These are phyloP conservation scores for Turdus rufiventris DNA, from an alignment of 2,113 vertebrate species.

Conservation along the genomic window DNA sequence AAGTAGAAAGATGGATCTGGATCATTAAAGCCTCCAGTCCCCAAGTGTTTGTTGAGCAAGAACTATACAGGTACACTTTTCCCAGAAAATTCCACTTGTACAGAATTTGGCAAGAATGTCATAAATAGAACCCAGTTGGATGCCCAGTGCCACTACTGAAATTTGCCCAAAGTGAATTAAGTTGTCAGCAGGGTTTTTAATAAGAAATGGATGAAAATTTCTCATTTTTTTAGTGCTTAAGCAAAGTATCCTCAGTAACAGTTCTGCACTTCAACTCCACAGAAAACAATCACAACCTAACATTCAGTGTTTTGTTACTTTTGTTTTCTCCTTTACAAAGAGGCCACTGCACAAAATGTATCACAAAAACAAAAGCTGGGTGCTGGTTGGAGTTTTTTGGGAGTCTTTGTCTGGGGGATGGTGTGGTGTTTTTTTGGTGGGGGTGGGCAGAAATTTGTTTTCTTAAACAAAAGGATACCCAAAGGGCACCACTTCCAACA, in stretches of 20 bases:
- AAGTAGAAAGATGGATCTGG: background rate
- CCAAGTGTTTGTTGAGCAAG: background rate
- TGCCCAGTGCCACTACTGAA: background rate
- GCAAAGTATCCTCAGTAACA: background rate
- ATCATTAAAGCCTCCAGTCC: background rate
- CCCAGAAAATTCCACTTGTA: background rate
- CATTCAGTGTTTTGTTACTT: rapidly evolving
- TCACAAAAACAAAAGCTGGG: background rate
- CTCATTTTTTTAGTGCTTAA: background rate
- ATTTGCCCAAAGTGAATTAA: background rate
- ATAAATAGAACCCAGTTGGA: rapidly evolving
- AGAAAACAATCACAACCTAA: background rate
- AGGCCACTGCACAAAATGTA: background rate
- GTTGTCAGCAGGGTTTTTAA: background rate
- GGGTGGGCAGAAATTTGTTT: background rate
- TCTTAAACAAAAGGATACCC: background rate
- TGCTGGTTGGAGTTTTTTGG: background rate
- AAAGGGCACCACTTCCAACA: background rate
- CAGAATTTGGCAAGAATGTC: background rate
- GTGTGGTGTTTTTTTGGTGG: background rate
- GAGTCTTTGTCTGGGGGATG: background rate
- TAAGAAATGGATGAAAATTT: background rate
- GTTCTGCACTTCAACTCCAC: background rate
- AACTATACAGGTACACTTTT: background rate
- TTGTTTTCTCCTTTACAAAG: background rate